Conservation (phyloP, 2,113 vertebrate species). For the Turnix velox region DNA sequence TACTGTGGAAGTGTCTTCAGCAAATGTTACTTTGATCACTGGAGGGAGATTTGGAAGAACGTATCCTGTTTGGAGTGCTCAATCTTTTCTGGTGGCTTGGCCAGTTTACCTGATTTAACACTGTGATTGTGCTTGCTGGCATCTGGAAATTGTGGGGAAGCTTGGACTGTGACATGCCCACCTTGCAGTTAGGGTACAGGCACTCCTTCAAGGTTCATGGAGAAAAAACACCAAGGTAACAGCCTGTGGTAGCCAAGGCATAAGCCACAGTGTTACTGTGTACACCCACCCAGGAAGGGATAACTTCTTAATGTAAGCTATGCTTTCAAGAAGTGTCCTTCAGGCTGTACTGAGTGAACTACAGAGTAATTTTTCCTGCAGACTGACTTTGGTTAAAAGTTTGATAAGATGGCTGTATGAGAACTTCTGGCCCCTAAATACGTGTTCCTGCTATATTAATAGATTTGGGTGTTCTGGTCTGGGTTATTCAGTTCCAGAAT, state of each 20-base stretch:
- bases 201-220: not conserved
- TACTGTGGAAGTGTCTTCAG: conserved; percentile 71
- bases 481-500: not conserved
- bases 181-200: not conserved
- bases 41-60: not conserved
- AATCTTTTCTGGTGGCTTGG: not conserved
- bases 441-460: not conserved
- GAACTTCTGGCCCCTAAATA: not conserved
- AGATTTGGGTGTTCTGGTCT: not conserved
- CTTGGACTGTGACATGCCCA: not conserved
- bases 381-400: not conserved
- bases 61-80: not conserved
- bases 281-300: not conserved
- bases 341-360: not conserved
- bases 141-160: not conserved
- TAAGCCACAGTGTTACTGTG: not conserved
- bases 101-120: not conserved
- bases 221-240: not conserved
- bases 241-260: not conserved
- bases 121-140: not conserved
- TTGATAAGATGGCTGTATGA: not conserved
- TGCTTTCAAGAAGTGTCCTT: not conserved
- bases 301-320: not conserved
- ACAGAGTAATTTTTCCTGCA: not conserved
- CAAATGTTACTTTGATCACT: not conserved